phyloP scores from a whole-genome alignment of 2,797 vertebrate species.

The Hoplostethus mediterraneus region DNA sequence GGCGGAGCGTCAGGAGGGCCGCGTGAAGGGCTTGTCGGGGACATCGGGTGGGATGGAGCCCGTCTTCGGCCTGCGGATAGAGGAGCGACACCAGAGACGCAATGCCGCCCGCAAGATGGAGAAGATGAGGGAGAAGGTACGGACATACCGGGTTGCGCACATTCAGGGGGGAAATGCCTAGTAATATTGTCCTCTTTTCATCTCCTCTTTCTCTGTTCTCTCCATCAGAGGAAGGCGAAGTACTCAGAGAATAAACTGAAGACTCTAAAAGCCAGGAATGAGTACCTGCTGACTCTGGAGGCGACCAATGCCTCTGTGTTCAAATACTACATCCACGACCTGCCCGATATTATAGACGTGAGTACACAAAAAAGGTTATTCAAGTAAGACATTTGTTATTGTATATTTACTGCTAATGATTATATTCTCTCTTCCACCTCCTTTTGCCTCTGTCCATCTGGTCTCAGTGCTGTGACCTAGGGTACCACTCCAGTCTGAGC shows the following conservation, averaged over 20 bases:
- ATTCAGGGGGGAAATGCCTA: too few relatives aligned
- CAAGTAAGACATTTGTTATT: neutral
- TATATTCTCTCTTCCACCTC: neutral
- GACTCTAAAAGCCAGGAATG: slow-evolving; percentile 97
- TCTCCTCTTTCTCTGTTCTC: slow-evolving; percentile 1
- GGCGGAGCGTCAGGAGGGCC: slow-evolving; percentile 96
- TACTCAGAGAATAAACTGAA: slow-evolving; percentile 99
- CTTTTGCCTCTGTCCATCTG: neutral
- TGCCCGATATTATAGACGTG: slow-evolving; percentile 98
- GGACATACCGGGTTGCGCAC: neutral
- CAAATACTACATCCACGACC: slow-evolving; percentile 99
- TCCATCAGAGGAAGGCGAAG: slow-evolving; percentile 94
- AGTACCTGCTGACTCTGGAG: slow-evolving; percentile 97
- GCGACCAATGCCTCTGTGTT: slow-evolving; percentile 97
- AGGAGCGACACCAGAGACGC: slow-evolving; percentile 96
- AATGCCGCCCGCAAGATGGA: slow-evolving; percentile 99
- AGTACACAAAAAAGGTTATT: slow-evolving; percentile 77
- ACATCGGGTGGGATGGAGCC: slow-evolving; percentile 90
- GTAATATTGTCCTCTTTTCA: neutral
- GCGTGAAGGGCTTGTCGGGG: slow-evolving; percentile 82
- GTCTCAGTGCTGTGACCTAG: slow-evolving; percentile 95
- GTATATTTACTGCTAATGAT: neutral
- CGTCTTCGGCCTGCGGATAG: slow-evolving; percentile 93
- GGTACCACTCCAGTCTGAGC: slow-evolving; percentile 97
- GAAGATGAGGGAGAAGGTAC: slow-evolving; percentile 99